Evolutionary conservation across 1,140 invertebrate genomes (phyloP), one percentile per base, ranked within the genome.

Genomic region (Dendrolimus kikuchii): DNA sequence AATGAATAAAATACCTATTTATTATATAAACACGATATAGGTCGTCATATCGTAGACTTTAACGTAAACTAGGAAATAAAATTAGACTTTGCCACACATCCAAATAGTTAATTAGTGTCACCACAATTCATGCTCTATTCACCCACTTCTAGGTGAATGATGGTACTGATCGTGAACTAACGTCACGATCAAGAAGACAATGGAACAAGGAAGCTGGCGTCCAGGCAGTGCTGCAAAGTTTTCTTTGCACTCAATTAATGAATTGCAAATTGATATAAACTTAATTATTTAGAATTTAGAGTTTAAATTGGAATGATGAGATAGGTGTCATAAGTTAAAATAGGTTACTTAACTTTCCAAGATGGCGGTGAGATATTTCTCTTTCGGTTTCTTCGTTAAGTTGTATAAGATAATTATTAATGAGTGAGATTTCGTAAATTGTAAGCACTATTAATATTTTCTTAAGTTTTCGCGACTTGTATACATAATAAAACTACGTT

Each of bases 151-250:
- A 23, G 23, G 23, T 23, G 49, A 44, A 47, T 49, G 50, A 51
- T 42, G 53, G 48, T 6, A 36, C 46, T 39, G 47, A 45, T 55
- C 57, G 57, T 59, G 52, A 40, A 41, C 49, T n/a, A 8, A 42
- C 49, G 49, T 60, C 58, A 60, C 58, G 53, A 60, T 40, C 55
- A n/a, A 45, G 5, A 55, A 36, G 53, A 59, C 57, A 60, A 60
- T 60, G 46, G 46, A 55, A 60, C 53, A 38, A 60, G 58, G 58
- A 60, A 60, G 53, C 47, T 55, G 38, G 38, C 5, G 6, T 23
- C 23, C 23, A 23, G 23, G 23, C 23, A 23, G 23, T 23, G 23
- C 23, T 23, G 23, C 23, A 23, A 2, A 23, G 23, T 54, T 49
- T 40, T 41, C 5, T 5, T 5, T 43, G 39, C 41, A n/a, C 3